Evolutionary conservation across 1,140 invertebrate species (phyloP).

Genomic region (Ectropis grisescens): DNA sequence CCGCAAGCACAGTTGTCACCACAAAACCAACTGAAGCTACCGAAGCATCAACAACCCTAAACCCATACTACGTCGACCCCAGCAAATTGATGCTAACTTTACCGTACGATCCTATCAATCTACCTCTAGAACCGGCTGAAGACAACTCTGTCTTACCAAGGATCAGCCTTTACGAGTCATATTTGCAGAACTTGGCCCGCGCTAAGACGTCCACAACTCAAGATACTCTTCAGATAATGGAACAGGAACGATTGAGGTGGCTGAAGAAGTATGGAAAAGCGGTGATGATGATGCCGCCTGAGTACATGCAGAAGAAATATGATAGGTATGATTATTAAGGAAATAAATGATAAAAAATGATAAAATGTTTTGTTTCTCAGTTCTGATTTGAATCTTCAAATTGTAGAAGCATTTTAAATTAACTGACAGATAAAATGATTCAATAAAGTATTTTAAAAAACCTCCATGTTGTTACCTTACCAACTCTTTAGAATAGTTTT

Average conservation of each 20-base stretch:
- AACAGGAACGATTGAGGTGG: slow-evolving; percentile 25
- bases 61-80: slow-evolving; percentile 22
- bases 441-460: too few species aligned
- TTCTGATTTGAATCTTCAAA: too few species aligned
- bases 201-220: slow-evolving; percentile 33
- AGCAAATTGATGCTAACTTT: slow-evolving; percentile 40
- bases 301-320: slow-evolving; percentile 16
- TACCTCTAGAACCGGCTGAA: slow-evolving; percentile 49
- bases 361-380: too few species aligned
- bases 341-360: too few species aligned
- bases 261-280: slow-evolving; percentile 28
- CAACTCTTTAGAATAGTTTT: too few species aligned
- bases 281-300: slow-evolving; percentile 18
- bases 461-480: too few species aligned
- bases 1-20: slow-evolving; percentile 8
- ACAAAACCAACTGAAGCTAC: slow-evolving; percentile 7
- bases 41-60: slow-evolving; percentile 11
- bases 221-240: slow-evolving; percentile 7
- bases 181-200: slow-evolving; percentile 36
- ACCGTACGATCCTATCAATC: slow-evolving; percentile 45
- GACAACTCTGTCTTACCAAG: slow-evolving; percentile 49
- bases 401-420: too few species aligned
- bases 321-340: slow-evolving; percentile 18
- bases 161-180: slow-evolving; percentile 55
- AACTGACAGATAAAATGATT: too few species aligned